Evolutionary conservation across 23 tunicate species (phyloP).

Genomic region (Aplidium turbinatum): DNA sequence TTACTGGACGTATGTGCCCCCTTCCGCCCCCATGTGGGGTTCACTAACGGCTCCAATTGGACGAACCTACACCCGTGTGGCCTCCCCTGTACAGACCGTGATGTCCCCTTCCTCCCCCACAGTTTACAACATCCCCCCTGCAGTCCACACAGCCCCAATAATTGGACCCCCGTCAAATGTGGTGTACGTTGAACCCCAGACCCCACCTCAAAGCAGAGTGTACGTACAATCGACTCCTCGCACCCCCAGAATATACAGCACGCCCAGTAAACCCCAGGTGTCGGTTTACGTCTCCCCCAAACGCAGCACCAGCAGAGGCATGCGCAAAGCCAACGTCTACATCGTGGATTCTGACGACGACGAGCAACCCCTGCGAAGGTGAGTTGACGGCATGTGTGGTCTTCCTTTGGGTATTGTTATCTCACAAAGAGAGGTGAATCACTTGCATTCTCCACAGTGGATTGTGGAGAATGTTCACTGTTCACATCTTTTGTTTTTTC

Average conservation of each 20-base stretch:
- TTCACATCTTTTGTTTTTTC: too few relatives aligned
- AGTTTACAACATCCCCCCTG: conserved; percentile 3
- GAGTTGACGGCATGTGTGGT: neutral
- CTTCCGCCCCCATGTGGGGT: neutral
- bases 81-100: conserved; percentile 24
- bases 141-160: conserved; percentile 17
- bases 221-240: conserved; percentile 41
- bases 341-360: conserved; percentile 56
- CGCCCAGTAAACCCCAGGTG: conserved; percentile 52
- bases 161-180: conserved; percentile 36
- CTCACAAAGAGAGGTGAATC: too few relatives aligned
- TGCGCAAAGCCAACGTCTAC: conserved; percentile 47
- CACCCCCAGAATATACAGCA: conserved; percentile 4
- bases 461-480: too few relatives aligned
- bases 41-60: neutral
- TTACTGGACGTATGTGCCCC: conserved; percentile 54
- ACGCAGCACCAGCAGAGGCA: neutral
- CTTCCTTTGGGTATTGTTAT: neutral
- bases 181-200: neutral
- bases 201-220: conserved; percentile 35
- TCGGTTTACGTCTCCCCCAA: conserved; percentile 41
- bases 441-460: too few relatives aligned
- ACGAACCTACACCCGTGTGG: conserved; percentile 4
- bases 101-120: neutral
- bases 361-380: conserved; percentile 58